Conservation (phyloP, 2,797 vertebrate genomes). For the Xiphophorus birchmanni region DNA sequence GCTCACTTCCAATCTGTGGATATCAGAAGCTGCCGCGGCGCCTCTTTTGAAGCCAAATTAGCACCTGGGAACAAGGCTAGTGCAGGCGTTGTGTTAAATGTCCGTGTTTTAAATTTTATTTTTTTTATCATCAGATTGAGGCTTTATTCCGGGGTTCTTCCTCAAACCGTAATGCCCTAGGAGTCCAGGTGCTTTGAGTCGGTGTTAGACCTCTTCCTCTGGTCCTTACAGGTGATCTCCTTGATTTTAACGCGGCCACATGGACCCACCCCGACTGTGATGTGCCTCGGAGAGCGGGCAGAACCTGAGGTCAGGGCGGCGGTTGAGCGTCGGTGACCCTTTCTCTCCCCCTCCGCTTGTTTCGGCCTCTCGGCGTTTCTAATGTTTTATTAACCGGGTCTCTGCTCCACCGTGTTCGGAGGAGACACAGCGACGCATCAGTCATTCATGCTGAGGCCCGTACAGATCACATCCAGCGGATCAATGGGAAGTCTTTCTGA, state of each 20-base stretch:
- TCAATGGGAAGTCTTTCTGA: constrained; percentile 64
- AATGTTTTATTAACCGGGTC: constrained; percentile 85
- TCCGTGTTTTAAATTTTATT: constrained; percentile 54
- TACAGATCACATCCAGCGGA: constrained; percentile 61
- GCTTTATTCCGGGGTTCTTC: constrained; percentile 63
- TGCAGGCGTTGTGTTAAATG: constrained; percentile 68
- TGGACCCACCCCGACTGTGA: constrained; percentile 78
- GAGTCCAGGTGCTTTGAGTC: constrained; percentile 72
- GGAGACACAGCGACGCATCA: constrained; percentile 75
- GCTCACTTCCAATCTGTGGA: constrained; percentile 64
- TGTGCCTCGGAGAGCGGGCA: constrained; percentile 72
- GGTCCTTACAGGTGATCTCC: constrained; percentile 82
- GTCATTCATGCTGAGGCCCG: constrained; percentile 67
- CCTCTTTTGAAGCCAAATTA: constrained; percentile 67
- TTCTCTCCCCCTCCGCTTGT: constrained; percentile 43
- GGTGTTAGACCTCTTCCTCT: constrained; percentile 77
- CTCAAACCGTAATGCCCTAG: constrained; percentile 72
- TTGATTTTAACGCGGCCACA: constrained; percentile 85
- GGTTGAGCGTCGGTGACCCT: constrained; percentile 72
- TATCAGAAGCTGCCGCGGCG: not conserved
- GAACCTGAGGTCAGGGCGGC: constrained; percentile 58
- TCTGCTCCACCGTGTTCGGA: constrained; percentile 77
- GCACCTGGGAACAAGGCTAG: constrained; percentile 45
- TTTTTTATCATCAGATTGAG: constrained; percentile 43
- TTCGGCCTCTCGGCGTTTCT: constrained; percentile 67